A percentile compares a stretch with the other conserved stretches of the same genome.
These are phyloP conservation scores for Philopedon plagiatum DNA, from an alignment of 2,888 invertebrate genomes.

Conservation along the genomic window DNA sequence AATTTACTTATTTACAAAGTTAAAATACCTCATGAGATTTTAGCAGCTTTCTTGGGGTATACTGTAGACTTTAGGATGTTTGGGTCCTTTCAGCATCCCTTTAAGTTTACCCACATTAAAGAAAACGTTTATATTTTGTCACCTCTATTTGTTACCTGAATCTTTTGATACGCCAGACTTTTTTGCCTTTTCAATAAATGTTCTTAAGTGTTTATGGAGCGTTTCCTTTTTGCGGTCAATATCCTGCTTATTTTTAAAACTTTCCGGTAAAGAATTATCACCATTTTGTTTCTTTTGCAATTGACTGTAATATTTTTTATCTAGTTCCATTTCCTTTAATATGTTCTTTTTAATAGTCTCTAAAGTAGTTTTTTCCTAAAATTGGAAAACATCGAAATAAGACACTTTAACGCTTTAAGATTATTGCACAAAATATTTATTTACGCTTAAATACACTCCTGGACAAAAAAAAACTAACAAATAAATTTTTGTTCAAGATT, in stretches of 20 bases:
- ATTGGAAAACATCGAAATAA: no score
- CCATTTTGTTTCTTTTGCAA: constrained; percentile 16
- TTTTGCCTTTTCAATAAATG: constrained; percentile 28
- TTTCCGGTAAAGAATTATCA: constrained; percentile 7
- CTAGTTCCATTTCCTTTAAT: constrained; percentile 60
- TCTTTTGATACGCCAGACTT: constrained; percentile 28
- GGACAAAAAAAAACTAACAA: no score
- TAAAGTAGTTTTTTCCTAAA: constrained; percentile 26
- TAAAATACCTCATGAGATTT: no score
- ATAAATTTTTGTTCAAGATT: no score
- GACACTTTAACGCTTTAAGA: no score
- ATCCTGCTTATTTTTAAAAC: neutral
- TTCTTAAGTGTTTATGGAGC: constrained; percentile 19
- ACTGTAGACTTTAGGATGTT: no score
- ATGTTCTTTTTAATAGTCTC: constrained; percentile 49
- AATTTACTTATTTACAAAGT: neutral
- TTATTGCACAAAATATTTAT: no score
- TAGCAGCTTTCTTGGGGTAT: no score
- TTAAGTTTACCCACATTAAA: neutral
- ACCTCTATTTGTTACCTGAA: neutral
- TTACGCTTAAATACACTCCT: no score
- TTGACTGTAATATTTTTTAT: constrained; percentile 60
- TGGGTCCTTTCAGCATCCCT: neutral
- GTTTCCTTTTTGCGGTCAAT: constrained; percentile 13
- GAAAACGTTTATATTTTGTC: neutral